A percentile compares a stretch with the other conserved stretches of the same genome.
Evolutionary conservation across 2,888 invertebrate genomes (phyloP).

Genomic region (Apotomis capreana): DNA sequence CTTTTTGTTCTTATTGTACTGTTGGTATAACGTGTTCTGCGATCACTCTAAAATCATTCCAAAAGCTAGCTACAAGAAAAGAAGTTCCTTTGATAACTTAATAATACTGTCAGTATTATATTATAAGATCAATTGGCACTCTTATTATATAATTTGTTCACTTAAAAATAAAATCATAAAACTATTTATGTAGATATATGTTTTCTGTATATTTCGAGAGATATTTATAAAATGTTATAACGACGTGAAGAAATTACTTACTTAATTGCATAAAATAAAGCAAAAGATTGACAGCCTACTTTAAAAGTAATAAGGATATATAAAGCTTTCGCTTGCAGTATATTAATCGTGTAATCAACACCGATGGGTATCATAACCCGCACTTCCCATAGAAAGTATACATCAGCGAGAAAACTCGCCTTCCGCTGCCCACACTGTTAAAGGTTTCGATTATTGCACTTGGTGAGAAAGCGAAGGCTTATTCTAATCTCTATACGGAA

Average conservation of each 20-base stretch:
- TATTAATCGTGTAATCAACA: conserved; percentile 37
- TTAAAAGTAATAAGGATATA: conserved; percentile 32
- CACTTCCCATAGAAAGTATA: conserved; percentile 56
- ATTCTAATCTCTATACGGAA: neutral
- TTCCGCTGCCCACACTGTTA: conserved; percentile 18
- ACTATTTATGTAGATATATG: too few relatives aligned
- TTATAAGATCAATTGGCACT: too few relatives aligned
- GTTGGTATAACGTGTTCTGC: neutral
- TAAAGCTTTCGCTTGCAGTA: conserved; percentile 39
- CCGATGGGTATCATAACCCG: conserved; percentile 39
- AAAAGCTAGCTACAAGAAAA: too few relatives aligned
- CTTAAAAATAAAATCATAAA: too few relatives aligned
- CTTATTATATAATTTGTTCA: too few relatives aligned
- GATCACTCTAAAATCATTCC: too few relatives aligned
- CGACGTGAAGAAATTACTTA: too few relatives aligned
- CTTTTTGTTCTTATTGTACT: neutral
- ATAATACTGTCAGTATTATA: too few relatives aligned
- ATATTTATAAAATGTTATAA: too few relatives aligned
- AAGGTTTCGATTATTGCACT: conserved; percentile 18
- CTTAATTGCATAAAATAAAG: too few relatives aligned
- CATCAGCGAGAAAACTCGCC: conserved; percentile 50
- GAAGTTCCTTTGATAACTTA: too few relatives aligned
- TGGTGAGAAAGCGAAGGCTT: conserved; percentile 17
- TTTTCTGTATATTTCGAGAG: too few relatives aligned
- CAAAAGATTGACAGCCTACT: neutral